Base-by-base conservation (phyloP, 2,113 vertebrate genomes). In the Brevimyrus niger region DNA sequence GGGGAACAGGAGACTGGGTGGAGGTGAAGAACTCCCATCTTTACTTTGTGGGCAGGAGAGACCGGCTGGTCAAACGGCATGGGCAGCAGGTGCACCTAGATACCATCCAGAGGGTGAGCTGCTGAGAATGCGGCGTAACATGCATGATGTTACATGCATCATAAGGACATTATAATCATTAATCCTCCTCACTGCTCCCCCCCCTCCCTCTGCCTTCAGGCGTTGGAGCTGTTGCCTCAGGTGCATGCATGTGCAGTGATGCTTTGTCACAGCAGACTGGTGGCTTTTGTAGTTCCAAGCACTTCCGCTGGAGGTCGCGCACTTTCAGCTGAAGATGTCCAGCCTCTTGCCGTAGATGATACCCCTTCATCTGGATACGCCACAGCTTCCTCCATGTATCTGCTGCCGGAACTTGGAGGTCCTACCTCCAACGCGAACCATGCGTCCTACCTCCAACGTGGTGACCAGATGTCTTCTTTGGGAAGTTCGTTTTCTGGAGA, bases 1-100 rank as follows among this genome's bases (percentile, higher is more conserved):
- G 98, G 94, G 95, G 94, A 27, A 98, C 97, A 0, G 98, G 98
- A 51, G 98, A 99, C 93, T 97, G 97, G 94, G 98, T 97, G 87
- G 94, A 89, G 48, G 91, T 98, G 80, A 92, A 88, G 89, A 92
- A 94, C 5, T 83, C 89, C 0, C 87, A 96, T 50, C 92, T 98
- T 47, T 95, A 95, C 94, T 99, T 96, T 94, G 88, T 97, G 92
- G 98, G 98, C 53, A 95, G 98, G 3, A 97, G 95, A 91, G 98
- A 99, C 94, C 95, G 95, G 83, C 96, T 97, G 89, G 95, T 99
- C 65, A 99, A 99, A 94, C 97, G 98, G 3, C 96, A 99, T 0
- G 96, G 98, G 21, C 98, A 98, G 89, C 95, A 96, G 42, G 94
- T 99, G 42, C 97, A 97, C 92, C 91, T 94, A 90, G 97, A 98